Conservation (phyloP, 37 sponge, comb jelly and placozoan genomes). For the Geodia barretti region DNA sequence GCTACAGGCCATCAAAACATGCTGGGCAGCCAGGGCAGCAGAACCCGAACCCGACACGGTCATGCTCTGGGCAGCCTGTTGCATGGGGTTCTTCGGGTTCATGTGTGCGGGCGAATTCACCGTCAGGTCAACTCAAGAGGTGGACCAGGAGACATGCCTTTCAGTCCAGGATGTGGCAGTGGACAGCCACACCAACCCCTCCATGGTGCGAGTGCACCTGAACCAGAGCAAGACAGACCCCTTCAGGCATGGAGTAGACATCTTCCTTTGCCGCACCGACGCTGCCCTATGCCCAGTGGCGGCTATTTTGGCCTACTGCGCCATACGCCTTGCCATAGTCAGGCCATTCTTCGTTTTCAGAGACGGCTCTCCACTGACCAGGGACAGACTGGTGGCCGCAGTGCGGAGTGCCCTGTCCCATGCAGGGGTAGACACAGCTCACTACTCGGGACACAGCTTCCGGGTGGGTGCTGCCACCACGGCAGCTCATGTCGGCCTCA, state of each 20-base stretch:
- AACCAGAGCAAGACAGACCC: constrained; percentile 51
- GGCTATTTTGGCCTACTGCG: constrained; percentile 21
- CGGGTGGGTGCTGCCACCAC: constrained; percentile 43
- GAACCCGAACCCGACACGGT: background rate
- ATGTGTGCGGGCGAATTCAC: constrained; percentile 22
- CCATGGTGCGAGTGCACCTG: background rate
- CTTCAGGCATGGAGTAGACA: constrained; percentile 10
- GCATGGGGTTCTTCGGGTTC: constrained; percentile 35
- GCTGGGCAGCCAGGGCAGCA: background rate
- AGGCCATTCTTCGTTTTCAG: constrained; percentile 7
- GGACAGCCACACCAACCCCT: constrained; percentile 7
- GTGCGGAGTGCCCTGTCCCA: constrained; percentile 2
- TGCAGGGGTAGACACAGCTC: background rate
- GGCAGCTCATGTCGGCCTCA: background rate
- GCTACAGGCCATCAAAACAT: background rate
- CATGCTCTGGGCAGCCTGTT: constrained; percentile 50
- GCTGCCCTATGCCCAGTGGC: constrained; percentile 18
- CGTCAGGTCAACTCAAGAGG: background rate
- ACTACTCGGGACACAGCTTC: constrained; percentile 23
- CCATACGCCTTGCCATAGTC: background rate
- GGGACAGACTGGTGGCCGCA: background rate
- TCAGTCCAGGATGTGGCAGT: background rate
- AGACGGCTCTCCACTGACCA: background rate
- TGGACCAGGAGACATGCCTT: constrained; percentile 11
- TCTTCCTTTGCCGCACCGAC: constrained; percentile 12